phyloP scores from a whole-genome alignment of 2,888 invertebrate species.

The Clitarchus hookeri region DNA sequence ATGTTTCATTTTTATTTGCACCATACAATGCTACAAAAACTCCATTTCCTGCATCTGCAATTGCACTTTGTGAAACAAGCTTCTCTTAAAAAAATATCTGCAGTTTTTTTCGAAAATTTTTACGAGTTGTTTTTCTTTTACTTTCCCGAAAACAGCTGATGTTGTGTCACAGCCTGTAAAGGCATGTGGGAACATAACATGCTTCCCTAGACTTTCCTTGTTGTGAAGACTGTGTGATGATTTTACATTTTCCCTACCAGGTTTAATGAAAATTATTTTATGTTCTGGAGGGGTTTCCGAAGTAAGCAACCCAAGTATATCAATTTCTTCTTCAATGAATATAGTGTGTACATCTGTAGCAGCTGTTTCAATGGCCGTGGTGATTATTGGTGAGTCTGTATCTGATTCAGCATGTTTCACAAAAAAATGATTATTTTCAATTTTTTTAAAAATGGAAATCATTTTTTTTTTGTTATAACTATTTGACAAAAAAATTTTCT shows the following conservation, averaged over 20 bases:
- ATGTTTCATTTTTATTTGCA: too few relatives aligned
- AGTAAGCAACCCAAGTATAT: background rate
- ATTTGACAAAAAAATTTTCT: slow-evolving; percentile 15
- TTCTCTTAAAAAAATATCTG: too few relatives aligned
- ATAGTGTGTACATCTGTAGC: background rate
- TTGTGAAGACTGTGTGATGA: background rate
- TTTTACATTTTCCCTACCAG: background rate
- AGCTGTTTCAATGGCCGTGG: background rate
- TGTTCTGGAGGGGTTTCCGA: background rate
- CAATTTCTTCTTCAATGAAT: background rate
- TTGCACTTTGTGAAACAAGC: too few relatives aligned
- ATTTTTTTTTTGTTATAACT: background rate
- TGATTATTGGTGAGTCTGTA: background rate
- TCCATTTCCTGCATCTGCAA: too few relatives aligned
- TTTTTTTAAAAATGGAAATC: background rate
- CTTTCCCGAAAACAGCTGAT: too few relatives aligned
- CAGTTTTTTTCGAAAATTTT: too few relatives aligned
- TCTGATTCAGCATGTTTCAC: background rate
- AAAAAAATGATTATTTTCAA: background rate
- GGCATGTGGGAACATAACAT: too few relatives aligned
- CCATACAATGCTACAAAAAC: too few relatives aligned
- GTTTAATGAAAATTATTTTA: background rate
- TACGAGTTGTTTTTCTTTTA: too few relatives aligned
- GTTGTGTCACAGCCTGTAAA: too few relatives aligned
- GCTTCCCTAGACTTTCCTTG: too few relatives aligned